Conservation (phyloP, 2,888 invertebrate species). For the Cosmopolites sordidus region DNA sequence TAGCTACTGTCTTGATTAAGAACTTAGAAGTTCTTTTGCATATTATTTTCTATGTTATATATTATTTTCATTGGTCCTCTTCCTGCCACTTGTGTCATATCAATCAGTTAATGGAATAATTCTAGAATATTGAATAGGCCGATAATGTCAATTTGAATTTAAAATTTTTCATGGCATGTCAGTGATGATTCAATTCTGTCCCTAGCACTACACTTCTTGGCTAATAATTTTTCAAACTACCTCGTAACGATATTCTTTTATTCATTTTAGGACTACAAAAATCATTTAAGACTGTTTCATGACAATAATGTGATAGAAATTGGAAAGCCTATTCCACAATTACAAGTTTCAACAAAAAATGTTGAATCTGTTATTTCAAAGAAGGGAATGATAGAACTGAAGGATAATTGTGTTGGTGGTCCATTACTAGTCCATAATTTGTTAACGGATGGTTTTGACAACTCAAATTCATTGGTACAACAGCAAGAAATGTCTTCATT, state of each 20-base stretch:
- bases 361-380: not conserved
- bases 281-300: slow-evolving; percentile 29
- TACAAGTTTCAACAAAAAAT: slow-evolving; percentile 3
- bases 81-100: no score
- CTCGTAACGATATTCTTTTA: not conserved
- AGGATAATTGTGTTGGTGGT: slow-evolving; percentile 37
- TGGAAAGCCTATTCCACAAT: slow-evolving; percentile 7
- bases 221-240: no score
- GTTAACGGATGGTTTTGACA: slow-evolving; percentile 40
- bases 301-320: not conserved
- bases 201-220: no score
- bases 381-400: slow-evolving; percentile 11
- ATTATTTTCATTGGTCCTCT: no score
- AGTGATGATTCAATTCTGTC: no score
- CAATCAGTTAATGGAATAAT: no score
- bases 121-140: no score
- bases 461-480: slow-evolving; percentile 36
- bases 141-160: no score
- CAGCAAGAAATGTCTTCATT: slow-evolving; percentile 34
- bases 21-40: no score
- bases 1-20: no score
- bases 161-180: no score
- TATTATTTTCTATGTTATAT: no score
- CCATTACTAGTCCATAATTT: slow-evolving; percentile 40
- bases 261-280: slow-evolving; percentile 31